Percentiles rank a stretch among this genome's conserved stretches.
These are phyloP conservation scores for Oophaga sylvatica DNA, from an alignment of 2,797 vertebrate genomes.

Conservation along the genomic window DNA sequence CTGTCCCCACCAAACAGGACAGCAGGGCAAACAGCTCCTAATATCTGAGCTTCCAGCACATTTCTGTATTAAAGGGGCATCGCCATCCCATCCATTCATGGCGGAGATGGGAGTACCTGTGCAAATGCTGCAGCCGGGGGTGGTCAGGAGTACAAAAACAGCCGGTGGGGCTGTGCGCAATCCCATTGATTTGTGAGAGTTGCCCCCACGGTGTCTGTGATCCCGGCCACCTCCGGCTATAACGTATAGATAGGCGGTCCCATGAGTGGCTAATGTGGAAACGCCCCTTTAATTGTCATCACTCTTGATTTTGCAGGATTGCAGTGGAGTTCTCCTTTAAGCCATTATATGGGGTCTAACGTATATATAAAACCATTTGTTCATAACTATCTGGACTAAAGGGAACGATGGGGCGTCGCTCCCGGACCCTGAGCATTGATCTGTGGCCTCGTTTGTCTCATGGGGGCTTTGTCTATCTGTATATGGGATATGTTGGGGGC, in stretches of 20 bases:
- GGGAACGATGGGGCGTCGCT: neutral
- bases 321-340: neutral
- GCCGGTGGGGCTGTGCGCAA: no score
- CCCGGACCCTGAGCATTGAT: neutral
- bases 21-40: neutral
- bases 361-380: slow-evolving; percentile 27
- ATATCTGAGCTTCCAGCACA: neutral
- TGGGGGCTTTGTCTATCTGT: neutral
- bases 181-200: no score
- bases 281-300: neutral
- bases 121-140: no score
- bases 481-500: neutral
- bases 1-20: neutral
- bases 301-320: neutral
- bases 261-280: no score
- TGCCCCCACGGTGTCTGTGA: no score
- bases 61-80: no score
- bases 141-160: no score
- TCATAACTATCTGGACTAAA: slow-evolving; percentile 35
- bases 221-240: no score
- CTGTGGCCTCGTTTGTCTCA: neutral
- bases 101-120: no score
- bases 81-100: no score
- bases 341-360: neutral
- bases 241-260: no score